Percentiles rank a stretch among this genome's conserved stretches.
These are phyloP conservation scores for Leiothrix lutea DNA, from an alignment of 2,113 vertebrate species.

Conservation along the genomic window DNA sequence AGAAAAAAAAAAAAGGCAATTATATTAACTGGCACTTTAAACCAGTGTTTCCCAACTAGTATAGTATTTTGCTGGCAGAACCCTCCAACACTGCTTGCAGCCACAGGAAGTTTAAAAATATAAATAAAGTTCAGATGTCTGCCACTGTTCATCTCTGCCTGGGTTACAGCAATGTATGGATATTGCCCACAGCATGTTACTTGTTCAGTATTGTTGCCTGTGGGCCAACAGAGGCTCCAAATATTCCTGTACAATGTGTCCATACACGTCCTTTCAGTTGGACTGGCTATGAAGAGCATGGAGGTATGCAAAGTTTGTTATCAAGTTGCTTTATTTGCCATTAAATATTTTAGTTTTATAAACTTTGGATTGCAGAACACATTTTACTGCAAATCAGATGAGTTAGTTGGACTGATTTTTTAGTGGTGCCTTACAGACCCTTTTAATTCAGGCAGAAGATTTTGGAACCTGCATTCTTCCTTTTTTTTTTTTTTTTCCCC, in stretches of 20 bases:
- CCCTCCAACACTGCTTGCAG: neutral
- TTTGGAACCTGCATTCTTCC: neutral
- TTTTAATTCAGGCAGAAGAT: neutral
- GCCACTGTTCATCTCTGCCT: neutral
- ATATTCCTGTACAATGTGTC: neutral
- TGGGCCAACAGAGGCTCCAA: neutral
- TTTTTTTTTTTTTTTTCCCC: too few relatives aligned
- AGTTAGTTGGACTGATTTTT: neutral
- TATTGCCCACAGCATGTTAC: neutral
- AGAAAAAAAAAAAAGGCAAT: neutral
- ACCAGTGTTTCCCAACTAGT: neutral
- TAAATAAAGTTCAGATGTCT: constrained; percentile 3
- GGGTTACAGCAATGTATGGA: neutral
- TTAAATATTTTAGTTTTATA: neutral
- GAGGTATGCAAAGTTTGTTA: neutral
- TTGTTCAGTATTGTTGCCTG: constrained; percentile 9
- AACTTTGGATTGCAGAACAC: neutral
- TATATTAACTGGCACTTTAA: neutral
- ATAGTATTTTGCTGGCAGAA: neutral
- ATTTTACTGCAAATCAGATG: neutral
- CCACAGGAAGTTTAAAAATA: neutral
- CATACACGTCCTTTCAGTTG: neutral
- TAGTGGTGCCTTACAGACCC: neutral
- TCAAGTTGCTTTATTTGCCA: neutral
- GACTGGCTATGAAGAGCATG: neutral